Evolutionary conservation across 1,140 invertebrate species (phyloP).

Genomic region (Sminthurinus signatus): DNA sequence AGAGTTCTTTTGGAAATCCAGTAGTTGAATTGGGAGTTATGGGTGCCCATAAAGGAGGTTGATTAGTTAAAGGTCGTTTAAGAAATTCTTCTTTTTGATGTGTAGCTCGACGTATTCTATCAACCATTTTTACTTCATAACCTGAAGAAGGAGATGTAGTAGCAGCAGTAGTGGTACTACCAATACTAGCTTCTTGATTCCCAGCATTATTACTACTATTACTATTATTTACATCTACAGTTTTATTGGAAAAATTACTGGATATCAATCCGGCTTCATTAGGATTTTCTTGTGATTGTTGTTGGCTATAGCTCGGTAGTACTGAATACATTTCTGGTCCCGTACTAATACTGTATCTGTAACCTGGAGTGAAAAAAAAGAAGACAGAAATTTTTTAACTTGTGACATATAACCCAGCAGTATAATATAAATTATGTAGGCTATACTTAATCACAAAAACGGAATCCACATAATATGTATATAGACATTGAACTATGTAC

Average conservation of each 20-base stretch:
- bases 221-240: too few species aligned
- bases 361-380: constrained; percentile 39
- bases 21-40: constrained; percentile 40
- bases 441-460: too few species aligned
- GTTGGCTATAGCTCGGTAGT: too few species aligned
- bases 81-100: constrained; percentile 84
- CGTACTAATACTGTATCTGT: constrained; percentile 39
- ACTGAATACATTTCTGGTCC: too few species aligned
- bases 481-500: too few species aligned
- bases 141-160: constrained; percentile 7
- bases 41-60: constrained; percentile 55
- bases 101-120: constrained; percentile 66
- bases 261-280: neutral
- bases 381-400: too few species aligned
- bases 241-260: neutral
- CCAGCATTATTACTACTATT: too few species aligned
- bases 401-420: too few species aligned
- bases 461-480: too few species aligned
- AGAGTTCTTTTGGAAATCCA: constrained; percentile 60
- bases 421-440: too few species aligned
- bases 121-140: constrained; percentile 35
- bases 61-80: constrained; percentile 61
- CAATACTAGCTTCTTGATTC: neutral
- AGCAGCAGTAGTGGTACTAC: neutral
- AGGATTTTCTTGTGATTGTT: too few species aligned